Evolutionary conservation across 2,113 vertebrate species (phyloP).

Genomic region (Australoheros scitulus): DNA sequence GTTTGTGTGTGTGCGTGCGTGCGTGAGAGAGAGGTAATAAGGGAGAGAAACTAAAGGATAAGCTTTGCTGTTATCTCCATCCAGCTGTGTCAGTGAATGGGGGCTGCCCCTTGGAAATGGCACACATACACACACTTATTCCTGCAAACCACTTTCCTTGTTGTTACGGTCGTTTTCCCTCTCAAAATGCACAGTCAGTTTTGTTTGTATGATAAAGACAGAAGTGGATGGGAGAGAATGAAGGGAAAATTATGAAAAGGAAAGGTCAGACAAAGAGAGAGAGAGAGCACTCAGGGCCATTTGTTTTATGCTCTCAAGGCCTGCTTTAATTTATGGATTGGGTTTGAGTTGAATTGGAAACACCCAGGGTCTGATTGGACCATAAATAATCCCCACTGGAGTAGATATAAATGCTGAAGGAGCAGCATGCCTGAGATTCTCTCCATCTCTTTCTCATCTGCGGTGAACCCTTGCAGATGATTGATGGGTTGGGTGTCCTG

Average conservation of each 20-base stretch:
- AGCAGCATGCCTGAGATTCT: conserved; percentile 41
- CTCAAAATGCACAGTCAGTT: conserved; percentile 25
- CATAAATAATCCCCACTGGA: conserved; percentile 70
- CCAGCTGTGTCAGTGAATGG: conserved; percentile 65
- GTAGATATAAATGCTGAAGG: conserved; percentile 49
- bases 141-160: conserved; percentile 20
- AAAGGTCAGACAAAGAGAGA: conserved; percentile 43
- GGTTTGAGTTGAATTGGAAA: conserved; percentile 63
- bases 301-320: conserved; percentile 65
- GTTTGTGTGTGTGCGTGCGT: background rate
- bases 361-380: conserved; percentile 61
- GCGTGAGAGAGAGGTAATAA: background rate
- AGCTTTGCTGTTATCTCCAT: conserved; percentile 48
- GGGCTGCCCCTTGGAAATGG: conserved; percentile 17
- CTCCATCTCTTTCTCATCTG: conserved; percentile 49
- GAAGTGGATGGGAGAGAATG: conserved; percentile 12
- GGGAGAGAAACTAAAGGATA: conserved; percentile 22
- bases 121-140: conserved; percentile 6
- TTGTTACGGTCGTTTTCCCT: background rate
- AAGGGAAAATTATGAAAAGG: conserved; percentile 22
- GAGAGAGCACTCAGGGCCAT: conserved; percentile 8
- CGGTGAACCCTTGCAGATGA: conserved; percentile 36
- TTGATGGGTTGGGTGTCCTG: conserved; percentile 43
- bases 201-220: conserved; percentile 17
- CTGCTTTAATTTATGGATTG: conserved; percentile 69